Evolutionary conservation across 2,113 vertebrate genomes (phyloP), one percentile per base, ranked within the genome.

Genomic region (Kryptolebias marmoratus): DNA sequence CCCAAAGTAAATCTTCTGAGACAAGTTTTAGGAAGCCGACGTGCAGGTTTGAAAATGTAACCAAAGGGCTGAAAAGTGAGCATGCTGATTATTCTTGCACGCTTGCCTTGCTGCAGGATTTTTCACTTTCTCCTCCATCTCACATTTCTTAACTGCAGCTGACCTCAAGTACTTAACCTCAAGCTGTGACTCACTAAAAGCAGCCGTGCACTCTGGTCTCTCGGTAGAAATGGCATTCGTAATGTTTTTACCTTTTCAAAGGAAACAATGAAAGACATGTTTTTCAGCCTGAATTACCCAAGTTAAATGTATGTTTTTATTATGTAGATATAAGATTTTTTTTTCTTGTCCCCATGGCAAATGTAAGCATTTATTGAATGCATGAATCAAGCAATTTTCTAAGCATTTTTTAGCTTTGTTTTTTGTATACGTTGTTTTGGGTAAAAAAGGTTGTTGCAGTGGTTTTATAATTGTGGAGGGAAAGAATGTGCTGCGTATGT

Each of bases 91-190:
- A 28, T 64, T 55, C 47, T 65, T 42, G 11, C 36, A 22, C 22
- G 22, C 22, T 28, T 30, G 32, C 31, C 44, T 61, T 16, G 27
- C 62, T 28, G 28, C 7, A 71, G 56, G 47, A 42, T 63, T 48
- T 58, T 28, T 49, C 36, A 64, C 58, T 22, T 28, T 68, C 39
- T 48, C 52, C 42, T 30, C 57, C 49, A 50, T 30, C 15, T 31
- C 15, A 61, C 32, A 11, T 58, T 28, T 1, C 63, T 71, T 50
- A 57, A 74, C 39, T 28, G 30, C 67, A 64, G 39, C 36, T 64
- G 54, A 80, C 74, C 75, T 73, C 31, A 27, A 70, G 56, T 71
- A 64, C 32, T 77, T 85, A 64, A 81, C 70, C 72, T 71, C 64
- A 27, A 66, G 73, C 68, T 48, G 31, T 39, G 28, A 61, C 15